A percentile compares a stretch with the other conserved stretches of the same genome.
Evolutionary conservation across 2,113 vertebrate genomes (phyloP).

Genomic region (Illadopsis cleaveri): DNA sequence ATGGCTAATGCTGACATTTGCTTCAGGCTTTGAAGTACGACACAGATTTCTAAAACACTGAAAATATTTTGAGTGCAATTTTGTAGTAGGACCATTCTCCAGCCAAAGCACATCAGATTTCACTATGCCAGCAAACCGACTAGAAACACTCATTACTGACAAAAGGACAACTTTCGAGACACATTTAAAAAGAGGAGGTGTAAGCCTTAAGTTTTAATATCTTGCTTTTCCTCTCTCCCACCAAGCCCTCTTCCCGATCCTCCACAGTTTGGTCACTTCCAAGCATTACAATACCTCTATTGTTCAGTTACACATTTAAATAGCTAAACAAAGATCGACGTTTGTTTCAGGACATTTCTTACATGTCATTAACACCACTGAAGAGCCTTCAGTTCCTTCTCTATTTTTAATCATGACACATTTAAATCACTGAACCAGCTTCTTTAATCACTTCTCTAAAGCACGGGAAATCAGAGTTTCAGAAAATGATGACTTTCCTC

Average conservation of each 20-base stretch:
- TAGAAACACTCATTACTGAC: neutral
- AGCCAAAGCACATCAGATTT: neutral
- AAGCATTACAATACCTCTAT: slow-evolving; percentile 51
- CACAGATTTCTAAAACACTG: neutral
- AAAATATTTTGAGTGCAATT: neutral
- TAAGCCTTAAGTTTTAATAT: neutral
- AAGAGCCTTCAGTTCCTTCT: neutral
- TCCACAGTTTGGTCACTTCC: slow-evolving; percentile 22
- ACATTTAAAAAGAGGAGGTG: neutral
- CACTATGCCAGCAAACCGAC: neutral
- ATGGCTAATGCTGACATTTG: neutral
- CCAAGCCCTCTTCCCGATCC: neutral
- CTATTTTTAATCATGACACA: neutral
- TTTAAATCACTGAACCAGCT: neutral
- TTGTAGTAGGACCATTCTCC: neutral
- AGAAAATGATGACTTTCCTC: neutral
- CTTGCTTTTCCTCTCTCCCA: neutral
- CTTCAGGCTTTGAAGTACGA: neutral
- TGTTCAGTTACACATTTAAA: slow-evolving; percentile 49
- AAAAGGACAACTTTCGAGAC: neutral
- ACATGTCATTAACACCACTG: slow-evolving; percentile 48
- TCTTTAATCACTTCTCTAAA: neutral
- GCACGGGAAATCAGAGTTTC: neutral
- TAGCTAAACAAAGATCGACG: slow-evolving; percentile 33
- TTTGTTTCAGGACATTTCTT: slow-evolving; percentile 49